Base-by-base conservation (phyloP, 2,113 vertebrate species). In the Meles meles region DNA sequence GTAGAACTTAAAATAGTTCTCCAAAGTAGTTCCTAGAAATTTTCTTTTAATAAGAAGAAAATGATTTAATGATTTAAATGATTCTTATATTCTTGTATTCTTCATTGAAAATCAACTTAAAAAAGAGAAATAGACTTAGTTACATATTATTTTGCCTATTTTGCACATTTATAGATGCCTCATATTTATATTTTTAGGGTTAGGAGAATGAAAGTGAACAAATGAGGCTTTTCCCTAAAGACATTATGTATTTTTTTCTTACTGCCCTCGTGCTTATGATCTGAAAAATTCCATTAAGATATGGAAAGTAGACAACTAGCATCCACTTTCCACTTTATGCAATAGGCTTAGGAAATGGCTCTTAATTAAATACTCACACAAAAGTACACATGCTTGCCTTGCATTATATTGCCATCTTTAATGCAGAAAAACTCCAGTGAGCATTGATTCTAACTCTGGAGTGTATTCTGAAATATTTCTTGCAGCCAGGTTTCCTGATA, bases 231-330 rank as follows among this genome's bases (percentile, higher is more conserved):
- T 90, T 90, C 63, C 49, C n/a, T 86, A 88, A 94, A 76, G 63
- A 98, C 72, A 88, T 29, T 29, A 65, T 90, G 82, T 80, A 37
- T 92, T 20, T 94, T 57, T 47, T 96, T 94, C 88, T 88, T 65
- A 96, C 76, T 72, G 96, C 61, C 37, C 42, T 80, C 39, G 31
- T 93, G 37, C 91, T 93, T 96, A 85, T 37, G 7, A 49, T 96
- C 74, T 97, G 63, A 95, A 95, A 96, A 98, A 88, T 77, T 97
- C 87, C 44, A 49, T 92, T 92, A 83, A 76, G 72, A 97, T 90
- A 47, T 93, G 71, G 80, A 97, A 89, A 71, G 87, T 59, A 96
- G 94, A 87, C 15, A 96, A 39, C 31, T 55, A 69, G n/a, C 94
- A 5, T 52, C 15, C 13, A 23, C 1, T 82, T 96, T 98, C 74